These are phyloP conservation scores for Dasyornis broadbenti DNA, from an alignment of 2,113 vertebrate species.

Conservation along the genomic window DNA sequence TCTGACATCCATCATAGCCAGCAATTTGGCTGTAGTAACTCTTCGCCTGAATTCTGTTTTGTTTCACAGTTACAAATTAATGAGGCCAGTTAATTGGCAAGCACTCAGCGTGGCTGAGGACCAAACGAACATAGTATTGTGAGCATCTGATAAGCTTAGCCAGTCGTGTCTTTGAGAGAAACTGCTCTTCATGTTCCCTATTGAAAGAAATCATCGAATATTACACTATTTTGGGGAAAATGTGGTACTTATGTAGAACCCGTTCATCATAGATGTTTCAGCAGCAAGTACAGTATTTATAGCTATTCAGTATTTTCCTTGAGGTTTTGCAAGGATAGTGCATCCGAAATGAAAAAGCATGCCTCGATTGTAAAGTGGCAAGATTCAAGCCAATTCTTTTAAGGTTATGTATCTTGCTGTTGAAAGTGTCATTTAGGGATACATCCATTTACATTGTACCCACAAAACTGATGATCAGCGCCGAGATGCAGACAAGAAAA, in stretches of 20 bases:
- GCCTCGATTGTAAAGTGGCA: not conserved
- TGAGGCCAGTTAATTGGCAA: conserved; percentile 42
- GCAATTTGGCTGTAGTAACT: not conserved
- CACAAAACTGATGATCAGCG: accelerated
- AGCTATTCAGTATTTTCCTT: not conserved
- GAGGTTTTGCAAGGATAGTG: not conserved
- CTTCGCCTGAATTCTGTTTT: not conserved
- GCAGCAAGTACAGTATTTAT: not conserved
- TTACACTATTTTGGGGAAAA: not conserved
- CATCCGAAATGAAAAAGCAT: not conserved
- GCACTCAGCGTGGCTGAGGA: not conserved
- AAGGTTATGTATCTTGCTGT: not conserved
- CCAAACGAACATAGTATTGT: not conserved
- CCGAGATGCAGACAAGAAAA: not conserved
- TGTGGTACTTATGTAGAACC: not conserved
- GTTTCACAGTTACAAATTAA: conserved; percentile 53
- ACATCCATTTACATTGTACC: too few species aligned
- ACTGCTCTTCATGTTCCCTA: not conserved
- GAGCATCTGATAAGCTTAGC: conserved; percentile 7
- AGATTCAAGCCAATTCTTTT: not conserved
- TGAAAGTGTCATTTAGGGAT: not conserved
- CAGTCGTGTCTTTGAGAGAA: not conserved
- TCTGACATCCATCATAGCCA: not conserved
- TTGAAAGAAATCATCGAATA: not conserved
- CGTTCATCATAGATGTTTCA: accelerated